These are phyloP conservation scores for Esox masquinongy DNA, from an alignment of 2,797 vertebrate genomes.

Conservation along the genomic window DNA sequence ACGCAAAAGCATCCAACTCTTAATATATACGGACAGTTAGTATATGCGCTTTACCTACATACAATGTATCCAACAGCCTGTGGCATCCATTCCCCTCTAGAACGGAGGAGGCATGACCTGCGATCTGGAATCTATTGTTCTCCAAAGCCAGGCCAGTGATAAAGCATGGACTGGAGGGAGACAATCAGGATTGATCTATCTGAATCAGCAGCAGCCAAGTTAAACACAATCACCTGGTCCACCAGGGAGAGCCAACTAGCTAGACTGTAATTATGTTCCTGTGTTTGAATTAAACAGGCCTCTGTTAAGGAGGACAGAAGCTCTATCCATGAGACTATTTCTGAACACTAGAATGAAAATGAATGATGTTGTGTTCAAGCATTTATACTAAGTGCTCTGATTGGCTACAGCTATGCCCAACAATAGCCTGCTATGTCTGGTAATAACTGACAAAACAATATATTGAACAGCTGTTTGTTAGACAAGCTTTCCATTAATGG, in stretches of 20 bases:
- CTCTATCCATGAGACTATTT: conserved; percentile 1
- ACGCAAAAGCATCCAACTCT: background rate
- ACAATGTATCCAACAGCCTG: background rate
- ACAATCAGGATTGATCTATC: background rate
- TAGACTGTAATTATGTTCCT: conserved; percentile 1
- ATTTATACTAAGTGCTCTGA: background rate
- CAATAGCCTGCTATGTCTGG: background rate
- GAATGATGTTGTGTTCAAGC: background rate
- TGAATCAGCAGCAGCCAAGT: conserved; percentile 4
- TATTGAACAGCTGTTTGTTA: background rate
- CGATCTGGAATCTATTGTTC: background rate
- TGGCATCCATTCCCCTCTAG: background rate
- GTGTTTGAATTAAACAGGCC: background rate
- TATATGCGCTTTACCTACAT: background rate
- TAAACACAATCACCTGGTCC: background rate
- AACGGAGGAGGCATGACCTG: background rate
- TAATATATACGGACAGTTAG: background rate
- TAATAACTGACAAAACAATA: background rate
- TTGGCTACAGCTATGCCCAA: background rate
- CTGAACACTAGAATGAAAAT: background rate
- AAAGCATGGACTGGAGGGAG: background rate
- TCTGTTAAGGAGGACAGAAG: background rate
- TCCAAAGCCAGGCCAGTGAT: background rate
- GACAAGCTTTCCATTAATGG: background rate
- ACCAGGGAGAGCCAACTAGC: background rate